These are phyloP conservation scores for Huso huso DNA, from an alignment of 2,797 vertebrate genomes.

Conservation along the genomic window DNA sequence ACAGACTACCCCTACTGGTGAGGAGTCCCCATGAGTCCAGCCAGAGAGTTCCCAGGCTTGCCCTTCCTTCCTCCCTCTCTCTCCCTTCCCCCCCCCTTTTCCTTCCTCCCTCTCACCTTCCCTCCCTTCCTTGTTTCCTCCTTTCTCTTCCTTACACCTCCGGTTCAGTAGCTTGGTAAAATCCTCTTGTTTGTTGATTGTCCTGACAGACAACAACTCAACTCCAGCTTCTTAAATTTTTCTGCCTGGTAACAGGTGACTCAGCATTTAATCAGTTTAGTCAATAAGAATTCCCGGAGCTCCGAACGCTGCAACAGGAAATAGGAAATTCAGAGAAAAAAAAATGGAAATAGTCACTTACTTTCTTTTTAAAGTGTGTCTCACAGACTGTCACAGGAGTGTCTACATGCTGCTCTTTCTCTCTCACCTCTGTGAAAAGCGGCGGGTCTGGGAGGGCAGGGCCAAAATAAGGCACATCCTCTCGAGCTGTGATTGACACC, in stretches of 20 bases:
- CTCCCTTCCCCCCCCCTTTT: too few species aligned
- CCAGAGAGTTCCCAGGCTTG: too few species aligned
- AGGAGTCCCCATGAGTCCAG: too few species aligned
- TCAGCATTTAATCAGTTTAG: slow-evolving; percentile 69
- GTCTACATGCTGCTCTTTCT: background rate
- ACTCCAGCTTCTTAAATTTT: slow-evolving; percentile 56
- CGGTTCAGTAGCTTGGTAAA: too few species aligned
- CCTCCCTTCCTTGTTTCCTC: too few species aligned
- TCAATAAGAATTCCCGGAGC: slow-evolving; percentile 60
- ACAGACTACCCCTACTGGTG: too few species aligned
- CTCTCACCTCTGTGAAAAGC: slow-evolving; percentile 56
- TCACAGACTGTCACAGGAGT: background rate
- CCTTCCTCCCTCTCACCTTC: too few species aligned
- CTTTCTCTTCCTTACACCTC: too few species aligned
- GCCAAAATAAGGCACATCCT: slow-evolving; percentile 65
- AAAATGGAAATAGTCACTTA: background rate
- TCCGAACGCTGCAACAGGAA: slow-evolving; percentile 35
- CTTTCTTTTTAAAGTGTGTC: too few species aligned
- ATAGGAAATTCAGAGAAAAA: background rate
- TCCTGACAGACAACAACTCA: slow-evolving; percentile 14
- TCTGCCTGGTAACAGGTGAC: slow-evolving; percentile 66
- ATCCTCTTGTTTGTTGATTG: too few species aligned
- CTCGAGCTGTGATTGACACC: slow-evolving; percentile 62
- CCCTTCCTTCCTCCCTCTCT: too few species aligned
- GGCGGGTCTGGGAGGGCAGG: slow-evolving; percentile 61